Conservation (phyloP, 1,140 invertebrate species). For the Lordiphosa stackelbergi region DNA sequence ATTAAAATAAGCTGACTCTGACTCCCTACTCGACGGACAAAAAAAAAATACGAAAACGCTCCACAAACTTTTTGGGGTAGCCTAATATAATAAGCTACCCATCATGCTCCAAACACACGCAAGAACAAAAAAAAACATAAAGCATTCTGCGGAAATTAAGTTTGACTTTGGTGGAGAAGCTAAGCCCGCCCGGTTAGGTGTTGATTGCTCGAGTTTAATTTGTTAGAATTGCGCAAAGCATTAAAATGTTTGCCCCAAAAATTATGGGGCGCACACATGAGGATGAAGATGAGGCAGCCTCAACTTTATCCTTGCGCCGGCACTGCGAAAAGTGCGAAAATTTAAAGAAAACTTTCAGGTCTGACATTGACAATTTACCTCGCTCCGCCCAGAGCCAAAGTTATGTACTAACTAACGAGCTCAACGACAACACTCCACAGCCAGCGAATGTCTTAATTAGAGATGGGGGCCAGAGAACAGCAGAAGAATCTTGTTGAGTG, state of each 20-base stretch:
- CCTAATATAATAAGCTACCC: constrained; percentile 68
- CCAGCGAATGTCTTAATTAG: constrained; percentile 71
- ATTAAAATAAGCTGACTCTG: constrained; percentile 70
- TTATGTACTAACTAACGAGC: constrained; percentile 75
- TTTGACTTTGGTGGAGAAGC: constrained; percentile 34
- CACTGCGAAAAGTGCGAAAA: constrained; percentile 67
- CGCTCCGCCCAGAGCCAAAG: constrained; percentile 54
- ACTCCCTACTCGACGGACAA: constrained; percentile 5
- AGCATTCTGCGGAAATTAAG: constrained; percentile 72
- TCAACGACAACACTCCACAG: constrained; percentile 72
- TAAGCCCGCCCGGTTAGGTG: constrained; percentile 36
- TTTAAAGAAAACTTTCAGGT: constrained; percentile 64
- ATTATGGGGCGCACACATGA: constrained; percentile 32
- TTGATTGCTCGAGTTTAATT: constrained; percentile 73
- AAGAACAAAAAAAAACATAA: constrained; percentile 19
- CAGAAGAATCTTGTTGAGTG: constrained; percentile 38
- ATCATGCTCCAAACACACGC: not conserved
- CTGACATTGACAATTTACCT: constrained; percentile 59
- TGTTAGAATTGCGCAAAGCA: constrained; percentile 73
- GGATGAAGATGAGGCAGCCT: not conserved
- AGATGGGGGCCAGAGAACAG: constrained; percentile 11
- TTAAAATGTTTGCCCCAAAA: constrained; percentile 74
- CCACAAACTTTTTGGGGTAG: constrained; percentile 51
- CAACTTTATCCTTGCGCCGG: constrained; percentile 58
- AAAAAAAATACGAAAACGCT: not conserved